phyloP scores from a whole-genome alignment of 1,140 invertebrate genomes.

The Drosophila parabipectinata region DNA sequence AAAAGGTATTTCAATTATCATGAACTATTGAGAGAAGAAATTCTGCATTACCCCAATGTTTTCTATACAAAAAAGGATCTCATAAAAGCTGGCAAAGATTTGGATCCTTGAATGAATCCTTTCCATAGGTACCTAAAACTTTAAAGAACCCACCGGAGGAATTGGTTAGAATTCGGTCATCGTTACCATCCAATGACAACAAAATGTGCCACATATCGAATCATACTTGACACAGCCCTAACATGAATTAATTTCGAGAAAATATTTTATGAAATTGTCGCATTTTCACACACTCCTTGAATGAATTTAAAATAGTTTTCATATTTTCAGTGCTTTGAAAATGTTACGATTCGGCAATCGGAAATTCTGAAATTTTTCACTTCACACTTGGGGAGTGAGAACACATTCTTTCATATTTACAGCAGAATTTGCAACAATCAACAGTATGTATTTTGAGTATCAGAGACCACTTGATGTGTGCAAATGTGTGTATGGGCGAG shows the following conservation, averaged over 20 bases:
- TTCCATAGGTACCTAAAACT: too few relatives aligned
- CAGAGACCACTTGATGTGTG: slow-evolving; percentile 19
- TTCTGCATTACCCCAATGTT: too few relatives aligned
- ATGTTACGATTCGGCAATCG: slow-evolving; percentile 7
- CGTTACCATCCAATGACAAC: too few relatives aligned
- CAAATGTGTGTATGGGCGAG: slow-evolving; percentile 11
- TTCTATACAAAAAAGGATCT: too few relatives aligned
- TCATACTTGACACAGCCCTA: background rate
- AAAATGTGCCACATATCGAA: background rate
- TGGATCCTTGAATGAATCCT: too few relatives aligned
- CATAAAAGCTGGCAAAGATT: too few relatives aligned
- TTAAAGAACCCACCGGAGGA: too few relatives aligned
- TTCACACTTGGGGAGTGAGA: slow-evolving; percentile 19
- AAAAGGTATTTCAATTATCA: too few relatives aligned
- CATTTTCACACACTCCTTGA: background rate
- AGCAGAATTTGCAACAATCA: slow-evolving; percentile 33
- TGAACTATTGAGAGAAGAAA: too few relatives aligned
- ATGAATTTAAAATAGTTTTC: background rate
- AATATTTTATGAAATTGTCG: background rate
- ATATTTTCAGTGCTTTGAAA: slow-evolving; percentile 1
- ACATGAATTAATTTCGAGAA: background rate
- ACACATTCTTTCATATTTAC: slow-evolving; percentile 24
- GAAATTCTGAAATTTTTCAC: slow-evolving; percentile 17
- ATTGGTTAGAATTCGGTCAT: too few relatives aligned
- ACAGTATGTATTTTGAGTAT: slow-evolving; percentile 39